Evolutionary conservation across 1,140 invertebrate genomes (phyloP), one percentile per base, ranked within the genome.

Genomic region (Gryon sp.): DNA sequence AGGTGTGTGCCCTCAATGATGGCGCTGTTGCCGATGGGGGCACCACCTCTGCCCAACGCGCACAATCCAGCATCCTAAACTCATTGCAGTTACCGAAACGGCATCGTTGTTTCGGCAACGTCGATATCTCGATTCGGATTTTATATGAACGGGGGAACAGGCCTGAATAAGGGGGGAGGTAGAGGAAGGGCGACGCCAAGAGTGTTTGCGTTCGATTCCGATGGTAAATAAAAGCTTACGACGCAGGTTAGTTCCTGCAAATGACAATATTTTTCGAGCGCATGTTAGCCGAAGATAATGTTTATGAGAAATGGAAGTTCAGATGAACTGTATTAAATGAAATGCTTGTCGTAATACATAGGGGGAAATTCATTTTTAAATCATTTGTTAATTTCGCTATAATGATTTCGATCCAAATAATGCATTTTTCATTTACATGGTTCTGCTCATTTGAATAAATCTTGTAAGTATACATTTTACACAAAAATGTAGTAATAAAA

Each of bases 1-100:
- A 88, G 86, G 87, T 88, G 87, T 85, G 84, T 79, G 78, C 79
- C 83, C 81, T 82, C 79, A 74, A 69, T 76, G 66, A 62, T 76
- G 78, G 82, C 81, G 80, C 82, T 80, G 80, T 83, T 84, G 77
- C 84, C 81, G 78, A 84, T 81, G 82, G 81, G 83, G 77, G 59
- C 75, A 60, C 66, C 66, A 68, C 70, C 66, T 72, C 55, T 57
- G 73, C 69, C 57, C 38, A 41, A 68, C 63, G 68, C 41, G n/a
- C 63, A 72, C 69, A 75, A 68, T 15, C 65, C 78, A 79, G 78
- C 79, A 76, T 80, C 79, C 78, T 57, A 26, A 7, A 18, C 28
- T 53, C 36, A 43, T 34, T 22, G 46, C 57, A 18, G 30, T 34
- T n/a, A n/a, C n/a, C n/a, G n/a, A n/a, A n/a, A n/a, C n/a, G n/a